A percentile compares a stretch with the other conserved stretches of the same genome.
Conservation (phyloP, 1,140 invertebrate species). For the Saccostrea echinata region DNA sequence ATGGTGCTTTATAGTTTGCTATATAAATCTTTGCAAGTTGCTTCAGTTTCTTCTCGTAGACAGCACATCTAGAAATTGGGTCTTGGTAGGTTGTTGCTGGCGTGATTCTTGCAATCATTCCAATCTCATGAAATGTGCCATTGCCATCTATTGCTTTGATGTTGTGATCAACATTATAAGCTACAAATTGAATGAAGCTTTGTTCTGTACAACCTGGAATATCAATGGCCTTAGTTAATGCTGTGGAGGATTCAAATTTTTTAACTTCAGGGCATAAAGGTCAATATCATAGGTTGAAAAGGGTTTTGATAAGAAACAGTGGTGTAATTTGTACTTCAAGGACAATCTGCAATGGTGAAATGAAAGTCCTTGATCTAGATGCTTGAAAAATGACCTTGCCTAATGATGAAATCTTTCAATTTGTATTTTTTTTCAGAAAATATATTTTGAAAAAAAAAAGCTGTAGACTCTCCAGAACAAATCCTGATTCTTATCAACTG, state of each 20-base stretch:
- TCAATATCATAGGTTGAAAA: slow-evolving; percentile 57
- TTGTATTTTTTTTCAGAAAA: slow-evolving; percentile 2
- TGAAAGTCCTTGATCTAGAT: slow-evolving; percentile 50
- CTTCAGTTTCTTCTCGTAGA: slow-evolving; percentile 35
- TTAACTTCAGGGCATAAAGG: slow-evolving; percentile 62
- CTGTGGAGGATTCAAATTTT: slow-evolving; percentile 46
- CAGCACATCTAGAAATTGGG: neutral
- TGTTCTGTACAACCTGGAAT: slow-evolving; percentile 47
- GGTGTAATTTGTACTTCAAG: slow-evolving; percentile 61
- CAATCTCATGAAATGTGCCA: slow-evolving; percentile 61
- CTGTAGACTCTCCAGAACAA: too few relatives aligned
- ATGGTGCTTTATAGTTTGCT: slow-evolving; percentile 29
- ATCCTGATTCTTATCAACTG: slow-evolving; percentile 31
- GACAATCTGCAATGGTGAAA: slow-evolving; percentile 59
- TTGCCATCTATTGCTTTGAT: slow-evolving; percentile 53
- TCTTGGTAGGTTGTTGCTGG: slow-evolving; percentile 56
- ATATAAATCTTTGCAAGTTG: slow-evolving; percentile 44
- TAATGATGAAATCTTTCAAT: slow-evolving; percentile 42
- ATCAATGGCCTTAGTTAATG: slow-evolving; percentile 48
- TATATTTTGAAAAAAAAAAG: slow-evolving; percentile 1
- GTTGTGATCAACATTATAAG: slow-evolving; percentile 60
- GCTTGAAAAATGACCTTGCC: slow-evolving; percentile 37
- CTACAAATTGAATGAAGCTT: slow-evolving; percentile 54
- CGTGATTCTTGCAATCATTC: slow-evolving; percentile 62
- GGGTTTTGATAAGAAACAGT: slow-evolving; percentile 52